A percentile compares a stretch with the other conserved stretches of the same genome.
phyloP scores from a whole-genome alignment of 2,113 vertebrate genomes.

The Eolophus roseicapilla region DNA sequence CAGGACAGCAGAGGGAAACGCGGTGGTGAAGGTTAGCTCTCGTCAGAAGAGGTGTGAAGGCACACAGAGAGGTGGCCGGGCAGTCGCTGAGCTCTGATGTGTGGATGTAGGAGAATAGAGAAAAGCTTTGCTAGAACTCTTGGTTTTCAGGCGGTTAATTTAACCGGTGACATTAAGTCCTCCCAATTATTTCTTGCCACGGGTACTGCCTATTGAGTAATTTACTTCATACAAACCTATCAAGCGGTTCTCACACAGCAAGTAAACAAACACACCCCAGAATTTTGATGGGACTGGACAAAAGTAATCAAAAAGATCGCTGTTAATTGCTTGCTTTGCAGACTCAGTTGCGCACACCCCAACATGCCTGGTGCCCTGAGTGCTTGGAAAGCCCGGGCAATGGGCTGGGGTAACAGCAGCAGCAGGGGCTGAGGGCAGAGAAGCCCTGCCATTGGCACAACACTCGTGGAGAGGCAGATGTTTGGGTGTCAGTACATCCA shows the following conservation, averaged over 20 bases:
- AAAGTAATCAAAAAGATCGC: not conserved
- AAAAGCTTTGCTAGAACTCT: not conserved
- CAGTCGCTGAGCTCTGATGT: not conserved
- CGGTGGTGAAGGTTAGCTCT: not conserved
- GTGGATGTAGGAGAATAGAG: not conserved
- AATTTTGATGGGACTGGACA: not conserved
- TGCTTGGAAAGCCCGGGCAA: not conserved
- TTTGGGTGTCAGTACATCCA: not conserved
- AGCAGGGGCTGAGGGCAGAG: not conserved
- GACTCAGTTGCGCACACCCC: not conserved
- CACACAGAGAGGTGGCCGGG: not conserved
- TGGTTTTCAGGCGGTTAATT: not conserved
- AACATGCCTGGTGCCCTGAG: not conserved
- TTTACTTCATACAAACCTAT: not conserved
- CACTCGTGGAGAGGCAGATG: rapidly evolving
- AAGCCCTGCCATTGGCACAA: not conserved
- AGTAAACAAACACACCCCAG: constrained; percentile 13
- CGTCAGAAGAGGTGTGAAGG: not conserved
- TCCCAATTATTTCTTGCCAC: constrained; percentile 9
- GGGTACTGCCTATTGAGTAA: constrained; percentile 20
- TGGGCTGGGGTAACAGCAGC: not conserved
- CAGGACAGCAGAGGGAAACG: not conserved
- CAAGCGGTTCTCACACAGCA: not conserved
- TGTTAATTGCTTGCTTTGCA: constrained; percentile 7
- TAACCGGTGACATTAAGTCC: not conserved